phyloP scores from a whole-genome alignment of 2,113 vertebrate genomes.

The Malaclemys terrapin region DNA sequence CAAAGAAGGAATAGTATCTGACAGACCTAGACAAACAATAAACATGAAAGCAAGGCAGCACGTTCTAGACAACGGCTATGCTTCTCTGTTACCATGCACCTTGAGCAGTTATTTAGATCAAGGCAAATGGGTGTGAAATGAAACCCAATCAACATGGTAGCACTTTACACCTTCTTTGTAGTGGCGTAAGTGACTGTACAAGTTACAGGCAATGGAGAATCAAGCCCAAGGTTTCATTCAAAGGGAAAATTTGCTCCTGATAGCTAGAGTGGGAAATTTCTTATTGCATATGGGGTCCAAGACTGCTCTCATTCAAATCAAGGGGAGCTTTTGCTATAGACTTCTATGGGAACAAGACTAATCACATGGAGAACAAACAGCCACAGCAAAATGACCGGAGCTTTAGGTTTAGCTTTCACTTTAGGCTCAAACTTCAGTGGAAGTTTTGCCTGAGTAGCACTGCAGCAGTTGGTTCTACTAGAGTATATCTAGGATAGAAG shows the following conservation, averaged over 20 bases:
- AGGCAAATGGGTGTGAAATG: background rate
- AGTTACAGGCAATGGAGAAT: background rate
- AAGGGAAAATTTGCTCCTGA: background rate
- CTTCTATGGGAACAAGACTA: background rate
- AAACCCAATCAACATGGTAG: background rate
- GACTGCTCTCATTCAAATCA: background rate
- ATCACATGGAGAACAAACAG: background rate
- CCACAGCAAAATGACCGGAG: background rate
- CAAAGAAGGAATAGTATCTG: background rate
- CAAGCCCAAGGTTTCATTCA: background rate
- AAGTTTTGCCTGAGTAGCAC: background rate
- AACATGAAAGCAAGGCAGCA: background rate
- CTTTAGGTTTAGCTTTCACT: background rate
- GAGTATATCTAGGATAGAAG: background rate
- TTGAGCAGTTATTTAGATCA: background rate
- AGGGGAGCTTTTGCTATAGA: background rate
- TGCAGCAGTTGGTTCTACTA: background rate
- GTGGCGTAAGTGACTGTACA: background rate
- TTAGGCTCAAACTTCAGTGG: background rate
- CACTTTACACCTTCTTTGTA: background rate
- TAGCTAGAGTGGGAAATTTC: background rate
- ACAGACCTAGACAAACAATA: constrained; percentile 12
- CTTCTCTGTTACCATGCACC: background rate
- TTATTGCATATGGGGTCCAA: background rate
- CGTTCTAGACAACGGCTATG: rapidly evolving